Evolutionary conservation across 2,113 vertebrate genomes (phyloP).

Genomic region (Lepus americanus): DNA sequence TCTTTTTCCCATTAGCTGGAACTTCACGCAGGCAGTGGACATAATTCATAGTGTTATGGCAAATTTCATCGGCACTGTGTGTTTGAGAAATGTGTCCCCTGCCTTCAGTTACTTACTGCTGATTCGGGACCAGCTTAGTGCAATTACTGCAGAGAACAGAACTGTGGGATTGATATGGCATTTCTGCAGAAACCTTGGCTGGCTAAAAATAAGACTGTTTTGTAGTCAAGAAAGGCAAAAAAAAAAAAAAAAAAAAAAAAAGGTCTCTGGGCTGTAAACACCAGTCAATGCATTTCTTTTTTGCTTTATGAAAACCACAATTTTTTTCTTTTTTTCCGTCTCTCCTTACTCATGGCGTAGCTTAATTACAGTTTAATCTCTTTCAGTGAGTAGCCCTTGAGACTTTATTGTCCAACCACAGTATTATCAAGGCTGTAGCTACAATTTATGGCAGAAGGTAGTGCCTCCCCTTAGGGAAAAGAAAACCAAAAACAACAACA

Average conservation of each 20-base stretch:
- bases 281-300: slow-evolving; percentile 86
- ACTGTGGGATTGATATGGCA: slow-evolving; percentile 87
- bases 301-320: slow-evolving; percentile 89
- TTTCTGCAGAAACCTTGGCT: slow-evolving; percentile 83
- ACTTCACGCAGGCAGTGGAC: slow-evolving; percentile 79
- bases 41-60: slow-evolving; percentile 86
- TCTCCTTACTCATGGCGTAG: slow-evolving; percentile 85
- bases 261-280: slow-evolving; percentile 87
- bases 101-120: slow-evolving; percentile 85
- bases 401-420: slow-evolving; percentile 85
- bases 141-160: slow-evolving; percentile 88
- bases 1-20: slow-evolving; percentile 74
- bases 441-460: slow-evolving; percentile 86
- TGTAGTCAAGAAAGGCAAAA: slow-evolving; percentile 79
- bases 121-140: slow-evolving; percentile 84
- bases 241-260: slow-evolving; percentile 15
- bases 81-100: slow-evolving; percentile 83
- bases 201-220: slow-evolving; percentile 90
- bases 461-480: slow-evolving; percentile 78
- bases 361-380: slow-evolving; percentile 91
- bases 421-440: slow-evolving; percentile 86
- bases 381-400: slow-evolving; percentile 86
- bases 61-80: slow-evolving; percentile 83
- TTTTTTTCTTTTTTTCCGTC: slow-evolving; percentile 72
- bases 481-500: too few species aligned